Conservation (phyloP, 2,113 vertebrate genomes). For the Perca fluviatilis region DNA sequence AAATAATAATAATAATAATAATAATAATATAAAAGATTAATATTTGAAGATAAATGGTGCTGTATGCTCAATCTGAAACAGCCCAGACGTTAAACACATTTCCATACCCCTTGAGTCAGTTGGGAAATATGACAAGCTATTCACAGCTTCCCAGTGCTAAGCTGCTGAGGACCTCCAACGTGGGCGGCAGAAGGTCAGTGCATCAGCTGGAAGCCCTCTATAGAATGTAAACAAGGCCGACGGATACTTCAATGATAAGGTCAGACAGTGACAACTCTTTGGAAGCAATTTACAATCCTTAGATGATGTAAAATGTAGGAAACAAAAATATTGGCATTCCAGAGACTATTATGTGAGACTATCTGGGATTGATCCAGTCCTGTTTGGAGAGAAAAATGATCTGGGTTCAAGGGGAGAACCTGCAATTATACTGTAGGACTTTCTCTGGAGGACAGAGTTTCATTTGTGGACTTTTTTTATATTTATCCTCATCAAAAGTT, state of each 20-base stretch:
- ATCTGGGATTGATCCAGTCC: background rate
- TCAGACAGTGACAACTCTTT: slow-evolving; percentile 13
- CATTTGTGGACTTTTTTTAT: background rate
- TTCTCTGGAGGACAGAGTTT: background rate
- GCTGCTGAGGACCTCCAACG: slow-evolving; percentile 16
- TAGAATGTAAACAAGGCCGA: slow-evolving; percentile 9
- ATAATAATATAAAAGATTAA: background rate
- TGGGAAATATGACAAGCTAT: background rate
- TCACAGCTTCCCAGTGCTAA: background rate
- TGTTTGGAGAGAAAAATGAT: background rate
- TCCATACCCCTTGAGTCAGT: background rate
- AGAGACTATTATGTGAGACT: slow-evolving; percentile 1
- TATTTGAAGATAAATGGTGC: background rate
- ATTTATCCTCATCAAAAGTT: background rate
- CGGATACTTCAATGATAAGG: slow-evolving; percentile 36
- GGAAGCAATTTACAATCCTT: background rate
- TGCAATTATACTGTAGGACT: slow-evolving; percentile 5
- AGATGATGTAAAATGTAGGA: slow-evolving; percentile 2
- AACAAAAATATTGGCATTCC: background rate
- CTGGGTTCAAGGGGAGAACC: background rate
- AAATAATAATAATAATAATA: too few relatives aligned
- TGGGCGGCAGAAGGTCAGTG: slow-evolving; percentile 46
- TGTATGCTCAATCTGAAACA: background rate
- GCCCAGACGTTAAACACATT: background rate
- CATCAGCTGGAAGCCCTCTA: slow-evolving; percentile 40